Evolutionary conservation across 2,888 invertebrate species (phyloP), one percentile per base, ranked within the genome.

Genomic region (Tinea trinotella): DNA sequence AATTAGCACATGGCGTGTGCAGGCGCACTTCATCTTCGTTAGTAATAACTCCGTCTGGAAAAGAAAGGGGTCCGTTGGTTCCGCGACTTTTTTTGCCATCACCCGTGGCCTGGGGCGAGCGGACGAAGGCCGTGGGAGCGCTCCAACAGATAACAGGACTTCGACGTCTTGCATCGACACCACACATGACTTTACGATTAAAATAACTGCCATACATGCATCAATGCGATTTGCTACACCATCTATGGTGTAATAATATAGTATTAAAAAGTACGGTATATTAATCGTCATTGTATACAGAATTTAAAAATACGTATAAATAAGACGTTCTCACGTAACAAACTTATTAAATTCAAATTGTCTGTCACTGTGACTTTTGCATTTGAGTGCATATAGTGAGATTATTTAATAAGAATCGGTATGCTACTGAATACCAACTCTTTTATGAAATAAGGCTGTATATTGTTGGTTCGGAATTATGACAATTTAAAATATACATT

Each of bases 1-100:
- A 68, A 68, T 66, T 64, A 62, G 62, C 64, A 59, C 56, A 60
- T 70, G 61, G 68, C 70, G 69, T 71, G 71, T 58, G 58, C 55
- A 20, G 7, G 56, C 55, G 62, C 65, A 64, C 56, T 66, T 61
- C 60, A 57, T 56, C 52, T 48, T 53, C 49, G 22, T 46, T 22
- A 35, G 50, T 55, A 55, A 54, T 57, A 55, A 55, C 53, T 40
- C 20, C 57, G 57, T 15, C 24, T 13, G 50, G 24, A 20, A n/a
- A 53, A 52, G 52, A 54, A 54, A 56, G 56, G 56, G 52, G 12
- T 52, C 52, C 44, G 52, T 20, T 18, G 55, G 46, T 53, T 55
- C 44, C 55, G 35, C 34, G 34, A 54, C n/a, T 20, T 48, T 56
- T 55, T 49, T 53, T 36, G 35, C 53, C 48, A 53, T 46, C 13